These are phyloP conservation scores for Xylocampa areola DNA, from an alignment of 2,888 invertebrate species.

Conservation along the genomic window DNA sequence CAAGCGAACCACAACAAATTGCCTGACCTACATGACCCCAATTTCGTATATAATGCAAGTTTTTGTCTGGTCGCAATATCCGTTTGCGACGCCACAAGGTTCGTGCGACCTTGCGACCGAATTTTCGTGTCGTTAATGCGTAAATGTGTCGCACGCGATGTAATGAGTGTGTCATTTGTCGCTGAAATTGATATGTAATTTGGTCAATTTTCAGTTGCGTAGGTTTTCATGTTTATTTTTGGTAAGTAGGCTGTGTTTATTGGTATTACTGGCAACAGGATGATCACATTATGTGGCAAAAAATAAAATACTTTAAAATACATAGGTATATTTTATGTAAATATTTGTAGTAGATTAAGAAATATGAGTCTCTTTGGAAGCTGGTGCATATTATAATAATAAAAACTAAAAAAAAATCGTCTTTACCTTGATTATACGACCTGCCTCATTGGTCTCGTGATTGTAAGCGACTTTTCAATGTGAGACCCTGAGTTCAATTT, in stretches of 20 bases:
- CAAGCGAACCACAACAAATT: conserved; percentile 46
- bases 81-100: conserved; percentile 57
- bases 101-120: conserved; percentile 52
- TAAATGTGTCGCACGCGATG: conserved; percentile 57
- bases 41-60: conserved; percentile 65
- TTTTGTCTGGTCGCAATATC: conserved; percentile 60
- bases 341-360: too few relatives aligned
- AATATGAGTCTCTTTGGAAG: too few relatives aligned
- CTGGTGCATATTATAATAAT: too few relatives aligned
- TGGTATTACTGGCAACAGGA: conserved; percentile 4
- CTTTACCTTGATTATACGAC: too few relatives aligned
- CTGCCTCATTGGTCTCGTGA: too few relatives aligned
- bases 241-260: not conserved
- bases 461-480: too few relatives aligned
- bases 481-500: too few relatives aligned
- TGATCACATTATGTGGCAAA: not conserved
- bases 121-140: conserved; percentile 49
- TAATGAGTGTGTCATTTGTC: conserved; percentile 47
- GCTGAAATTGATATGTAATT: conserved; percentile 55
- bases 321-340: too few relatives aligned
- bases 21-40: conserved; percentile 59
- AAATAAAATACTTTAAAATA: too few relatives aligned
- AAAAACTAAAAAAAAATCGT: too few relatives aligned
- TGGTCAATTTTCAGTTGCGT: conserved; percentile 39
- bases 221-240: conserved; percentile 38